phyloP scores from a whole-genome alignment of 1,140 invertebrate genomes.

The Pseudomyrmex pallidus region DNA sequence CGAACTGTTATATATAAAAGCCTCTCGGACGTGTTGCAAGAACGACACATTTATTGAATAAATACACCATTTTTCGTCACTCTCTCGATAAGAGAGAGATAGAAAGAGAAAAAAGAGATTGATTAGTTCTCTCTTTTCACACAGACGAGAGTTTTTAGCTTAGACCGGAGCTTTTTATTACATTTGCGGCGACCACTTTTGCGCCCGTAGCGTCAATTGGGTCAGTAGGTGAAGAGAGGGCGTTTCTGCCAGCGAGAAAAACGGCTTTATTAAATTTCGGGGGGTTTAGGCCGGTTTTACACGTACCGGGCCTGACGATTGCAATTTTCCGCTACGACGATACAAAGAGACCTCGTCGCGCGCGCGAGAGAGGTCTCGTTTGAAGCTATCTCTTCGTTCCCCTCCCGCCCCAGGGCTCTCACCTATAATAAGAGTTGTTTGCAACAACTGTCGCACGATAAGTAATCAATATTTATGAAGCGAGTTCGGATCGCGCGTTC shows the following conservation, averaged over 20 bases:
- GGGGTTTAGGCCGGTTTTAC: slow-evolving; percentile 54
- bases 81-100: neutral
- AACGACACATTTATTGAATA: too few species aligned
- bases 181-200: slow-evolving; percentile 26
- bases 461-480: slow-evolving; percentile 53
- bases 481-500: neutral
- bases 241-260: slow-evolving; percentile 45
- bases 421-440: slow-evolving; percentile 34
- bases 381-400: neutral
- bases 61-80: neutral
- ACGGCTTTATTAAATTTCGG: slow-evolving; percentile 57
- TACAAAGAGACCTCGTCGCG: slow-evolving; percentile 28
- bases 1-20: neutral
- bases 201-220: slow-evolving; percentile 25
- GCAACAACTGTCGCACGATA: slow-evolving; percentile 48
- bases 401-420: too few species aligned
- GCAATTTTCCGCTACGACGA: slow-evolving; percentile 54
- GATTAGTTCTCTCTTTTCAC: neutral
- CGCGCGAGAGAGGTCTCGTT: neutral
- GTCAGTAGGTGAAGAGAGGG: slow-evolving; percentile 12
- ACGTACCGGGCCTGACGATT: slow-evolving; percentile 38
- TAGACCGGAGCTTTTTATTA: slow-evolving; percentile 44
- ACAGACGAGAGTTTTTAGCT: slow-evolving; percentile 15
- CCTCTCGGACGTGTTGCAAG: too few species aligned
- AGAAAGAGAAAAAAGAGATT: too few species aligned